phyloP scores from a whole-genome alignment of 2,888 invertebrate species.

The Acanthosepion lycidas region DNA sequence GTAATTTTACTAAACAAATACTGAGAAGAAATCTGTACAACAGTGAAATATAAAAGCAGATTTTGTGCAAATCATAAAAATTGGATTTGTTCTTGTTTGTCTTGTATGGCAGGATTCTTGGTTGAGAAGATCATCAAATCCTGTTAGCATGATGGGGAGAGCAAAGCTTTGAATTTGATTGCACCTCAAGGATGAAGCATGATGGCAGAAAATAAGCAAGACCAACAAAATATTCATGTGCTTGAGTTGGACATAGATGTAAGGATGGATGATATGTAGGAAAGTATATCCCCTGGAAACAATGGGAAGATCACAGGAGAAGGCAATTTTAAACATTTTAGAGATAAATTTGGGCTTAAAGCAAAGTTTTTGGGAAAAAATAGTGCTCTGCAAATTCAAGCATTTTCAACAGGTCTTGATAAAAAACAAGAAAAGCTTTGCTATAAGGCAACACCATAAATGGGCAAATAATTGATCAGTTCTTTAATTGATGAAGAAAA shows the following conservation, averaged over 20 bases:
- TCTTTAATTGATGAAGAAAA: neutral
- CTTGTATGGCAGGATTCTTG: neutral
- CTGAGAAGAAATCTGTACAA: neutral
- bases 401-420: neutral
- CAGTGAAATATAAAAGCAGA: neutral
- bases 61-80: neutral
- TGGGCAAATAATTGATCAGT: neutral
- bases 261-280: no score
- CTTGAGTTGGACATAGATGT: no score
- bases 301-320: neutral
- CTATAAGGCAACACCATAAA: neutral
- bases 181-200: neutral
- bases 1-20: neutral
- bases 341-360: neutral
- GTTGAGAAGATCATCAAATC: neutral
- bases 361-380: neutral
- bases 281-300: neutral
- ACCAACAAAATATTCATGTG: neutral
- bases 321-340: neutral
- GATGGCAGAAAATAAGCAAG: neutral
- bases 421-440: neutral
- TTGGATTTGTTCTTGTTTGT: slow-evolving; percentile 33
- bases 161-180: no score
- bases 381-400: neutral
- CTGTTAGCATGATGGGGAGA: neutral